Base-by-base conservation (phyloP, 2,888 invertebrate species). In the Limnephilus marmoratus region DNA sequence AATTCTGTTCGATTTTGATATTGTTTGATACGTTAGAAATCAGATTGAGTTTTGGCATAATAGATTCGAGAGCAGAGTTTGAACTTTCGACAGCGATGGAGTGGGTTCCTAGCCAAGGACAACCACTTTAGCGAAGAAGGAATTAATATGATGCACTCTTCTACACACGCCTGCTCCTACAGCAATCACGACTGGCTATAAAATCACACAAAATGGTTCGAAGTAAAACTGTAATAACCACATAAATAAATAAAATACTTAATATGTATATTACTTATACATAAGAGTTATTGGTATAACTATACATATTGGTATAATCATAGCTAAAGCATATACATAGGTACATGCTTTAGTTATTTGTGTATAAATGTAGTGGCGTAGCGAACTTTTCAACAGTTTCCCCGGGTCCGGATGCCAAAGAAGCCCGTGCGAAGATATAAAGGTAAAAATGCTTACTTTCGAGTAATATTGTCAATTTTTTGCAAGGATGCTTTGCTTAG, bases 61-160 rank as follows among this genome's bases (percentile, higher is more conserved):
- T 31, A 53, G n/a, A 85, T 37, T 37, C 18, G 41, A 85, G 85
- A 85, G 49, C 93, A 89, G 91, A 91, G 90, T 81, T 91, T 92
- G 92, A 92, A 93, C 93, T 93, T 93, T 93, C 90, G 86, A 91
- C 91, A 89, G 85, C 81, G 90, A 15, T 5, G 53, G 31, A 87
- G 87, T 93, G 92, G 93, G 93, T 89, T 81, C 31, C 81, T 13
- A 34, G 53, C 83, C 92, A 93, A 92, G 93, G 92, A 91, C 89
- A 92, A 91, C 93, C 49, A 87, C 92, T 93, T 92, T 90, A 89
- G 93, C 80, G n/a, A 68, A 86, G 86, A 91, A 91, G 86, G 85
- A 80, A 87, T 87, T 13, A 53, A 87, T 53, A 0, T 13, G 87
- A 87, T 87, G 87, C 87, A 87, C 87, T 87, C n/a, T 53, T 87